Percentiles rank a stretch among this genome's conserved stretches.
phyloP scores from a whole-genome alignment of 2,888 invertebrate species.

The Oxyteleia sp. region DNA sequence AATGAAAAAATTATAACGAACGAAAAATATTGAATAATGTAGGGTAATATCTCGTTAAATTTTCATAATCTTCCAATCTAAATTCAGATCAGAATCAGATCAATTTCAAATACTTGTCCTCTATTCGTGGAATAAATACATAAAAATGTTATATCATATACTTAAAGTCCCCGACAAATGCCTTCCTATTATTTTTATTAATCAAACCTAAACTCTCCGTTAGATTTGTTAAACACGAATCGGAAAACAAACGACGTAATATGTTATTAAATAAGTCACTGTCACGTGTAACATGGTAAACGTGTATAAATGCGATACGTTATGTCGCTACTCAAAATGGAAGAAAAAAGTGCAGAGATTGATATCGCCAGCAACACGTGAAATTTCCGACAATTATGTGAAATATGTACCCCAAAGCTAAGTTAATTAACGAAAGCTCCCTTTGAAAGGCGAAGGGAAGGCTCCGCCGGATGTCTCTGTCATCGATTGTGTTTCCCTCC shows the following conservation, averaged over 20 bases:
- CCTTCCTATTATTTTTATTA: conserved; percentile 26
- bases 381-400: conserved; percentile 73
- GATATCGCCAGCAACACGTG: conserved; percentile 66
- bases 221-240: conserved; percentile 11
- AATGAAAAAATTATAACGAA: too few relatives aligned
- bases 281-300: conserved; percentile 25
- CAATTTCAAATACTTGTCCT: background rate
- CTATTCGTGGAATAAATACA: background rate
- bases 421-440: conserved; percentile 83
- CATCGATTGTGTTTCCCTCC: conserved; percentile 81
- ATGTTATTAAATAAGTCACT: conserved; percentile 51
- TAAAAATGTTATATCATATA: background rate
- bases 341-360: conserved; percentile 61
- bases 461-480: conserved; percentile 85
- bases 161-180: conserved; percentile 1
- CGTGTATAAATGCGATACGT: conserved; percentile 12
- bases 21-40: too few relatives aligned
- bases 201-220: background rate
- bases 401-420: conserved; percentile 68
- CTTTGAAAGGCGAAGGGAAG: conserved; percentile 74
- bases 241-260: conserved; percentile 10
- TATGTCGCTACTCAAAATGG: conserved; percentile 20
- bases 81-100: background rate
- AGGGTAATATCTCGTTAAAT: too few relatives aligned
- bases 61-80: too few relatives aligned